Evolutionary conservation across 2,888 invertebrate species (phyloP).

Genomic region (Pandemis corylana): DNA sequence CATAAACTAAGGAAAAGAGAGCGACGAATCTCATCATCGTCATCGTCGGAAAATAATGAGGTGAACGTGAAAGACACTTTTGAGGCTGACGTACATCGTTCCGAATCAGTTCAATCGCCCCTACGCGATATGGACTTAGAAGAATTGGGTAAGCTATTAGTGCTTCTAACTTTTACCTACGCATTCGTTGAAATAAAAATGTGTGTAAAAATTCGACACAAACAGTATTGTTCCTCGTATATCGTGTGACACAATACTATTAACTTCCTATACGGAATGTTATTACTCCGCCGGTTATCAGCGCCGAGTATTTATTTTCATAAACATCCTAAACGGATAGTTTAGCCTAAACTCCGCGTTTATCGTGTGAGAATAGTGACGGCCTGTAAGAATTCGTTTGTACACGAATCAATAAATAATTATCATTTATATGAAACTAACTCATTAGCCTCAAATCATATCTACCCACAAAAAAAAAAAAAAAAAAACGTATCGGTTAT

Average conservation of each 20-base stretch:
- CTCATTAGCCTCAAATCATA: neutral
- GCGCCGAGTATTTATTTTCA: neutral
- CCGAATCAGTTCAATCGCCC: neutral
- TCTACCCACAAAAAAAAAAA: neutral
- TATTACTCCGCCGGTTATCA: neutral
- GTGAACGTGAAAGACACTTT: neutral
- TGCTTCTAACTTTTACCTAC: neutral
- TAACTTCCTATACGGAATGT: conserved; percentile 4
- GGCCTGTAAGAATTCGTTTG: neutral
- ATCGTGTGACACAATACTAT: neutral
- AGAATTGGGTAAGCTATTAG: neutral
- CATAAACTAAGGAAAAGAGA: neutral
- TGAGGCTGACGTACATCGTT: neutral
- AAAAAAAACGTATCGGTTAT: neutral
- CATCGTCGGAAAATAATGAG: neutral
- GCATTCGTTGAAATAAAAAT: neutral
- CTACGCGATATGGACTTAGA: conserved; percentile 1
- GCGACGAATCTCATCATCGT: neutral
- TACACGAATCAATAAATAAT: neutral
- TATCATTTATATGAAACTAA: too few species aligned
- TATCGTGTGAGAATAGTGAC: neutral
- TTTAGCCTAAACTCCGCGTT: neutral
- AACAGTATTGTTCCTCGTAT: conserved; percentile 5
- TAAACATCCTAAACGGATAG: conserved; percentile 7
- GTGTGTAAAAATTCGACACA: neutral